phyloP scores from a whole-genome alignment of 2,113 vertebrate genomes.

The Chaetodon auriga region DNA sequence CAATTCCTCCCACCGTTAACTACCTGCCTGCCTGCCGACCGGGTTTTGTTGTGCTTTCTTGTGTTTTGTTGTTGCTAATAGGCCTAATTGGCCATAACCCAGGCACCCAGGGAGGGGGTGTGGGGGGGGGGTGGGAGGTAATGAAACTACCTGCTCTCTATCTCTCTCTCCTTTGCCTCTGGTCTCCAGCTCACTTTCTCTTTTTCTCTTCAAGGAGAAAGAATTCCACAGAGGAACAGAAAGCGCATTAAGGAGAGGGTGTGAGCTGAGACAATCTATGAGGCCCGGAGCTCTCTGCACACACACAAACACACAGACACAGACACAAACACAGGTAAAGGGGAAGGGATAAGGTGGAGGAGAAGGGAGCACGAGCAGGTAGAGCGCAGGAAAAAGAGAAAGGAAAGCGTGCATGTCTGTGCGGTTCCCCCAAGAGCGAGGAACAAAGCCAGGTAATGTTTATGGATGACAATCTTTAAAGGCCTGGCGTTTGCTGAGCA shows the following conservation, averaged over 20 bases:
- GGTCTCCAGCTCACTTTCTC: slow-evolving; percentile 43
- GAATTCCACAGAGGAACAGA: slow-evolving; percentile 72
- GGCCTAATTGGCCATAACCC: slow-evolving; percentile 84
- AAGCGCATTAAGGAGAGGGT: slow-evolving; percentile 56
- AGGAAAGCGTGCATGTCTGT: slow-evolving; percentile 37
- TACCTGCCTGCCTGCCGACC: slow-evolving; percentile 77
- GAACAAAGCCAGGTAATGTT: slow-evolving; percentile 82
- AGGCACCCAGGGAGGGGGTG: slow-evolving; percentile 61
- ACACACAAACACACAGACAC: slow-evolving; percentile 8
- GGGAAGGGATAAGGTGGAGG: not conserved
- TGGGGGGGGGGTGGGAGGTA: slow-evolving; percentile 12
- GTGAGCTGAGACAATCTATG: slow-evolving; percentile 28
- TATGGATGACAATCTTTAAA: slow-evolving; percentile 83
- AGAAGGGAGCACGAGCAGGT: not conserved
- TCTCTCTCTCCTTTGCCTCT: slow-evolving; percentile 51
- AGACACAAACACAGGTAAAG: slow-evolving; percentile 14
- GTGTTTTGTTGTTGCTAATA: slow-evolving; percentile 86
- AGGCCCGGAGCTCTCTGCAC: slow-evolving; percentile 24
- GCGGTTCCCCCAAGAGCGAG: slow-evolving; percentile 54
- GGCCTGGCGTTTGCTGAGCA: slow-evolving; percentile 56
- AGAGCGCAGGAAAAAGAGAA: slow-evolving; percentile 17
- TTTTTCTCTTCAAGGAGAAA: slow-evolving; percentile 62
- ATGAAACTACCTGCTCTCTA: slow-evolving; percentile 59
- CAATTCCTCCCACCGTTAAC: slow-evolving; percentile 85
- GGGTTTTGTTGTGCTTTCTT: slow-evolving; percentile 81